Conservation (phyloP, 2,888 invertebrate species). For the Lycocerus yunnanus region DNA sequence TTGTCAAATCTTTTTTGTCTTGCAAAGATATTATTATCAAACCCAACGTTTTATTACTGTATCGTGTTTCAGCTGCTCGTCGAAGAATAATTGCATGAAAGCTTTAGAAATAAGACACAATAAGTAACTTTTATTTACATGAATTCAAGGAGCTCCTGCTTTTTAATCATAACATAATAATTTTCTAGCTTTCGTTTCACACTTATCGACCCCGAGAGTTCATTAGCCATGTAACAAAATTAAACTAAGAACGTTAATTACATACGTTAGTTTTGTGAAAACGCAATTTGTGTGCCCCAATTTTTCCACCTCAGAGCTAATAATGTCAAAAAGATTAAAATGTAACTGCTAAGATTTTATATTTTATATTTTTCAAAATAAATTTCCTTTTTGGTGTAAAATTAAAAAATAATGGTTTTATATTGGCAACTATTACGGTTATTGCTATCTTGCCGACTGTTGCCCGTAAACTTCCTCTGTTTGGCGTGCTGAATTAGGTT, state of each 20-base stretch:
- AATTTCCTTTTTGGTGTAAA: too few relatives aligned
- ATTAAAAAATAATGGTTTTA: too few relatives aligned
- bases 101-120: constrained; percentile 2
- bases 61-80: not conserved
- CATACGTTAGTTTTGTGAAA: not conserved
- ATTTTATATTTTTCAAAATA: not conserved
- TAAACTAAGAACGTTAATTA: not conserved
- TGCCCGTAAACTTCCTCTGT: too few relatives aligned
- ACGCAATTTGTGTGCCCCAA: not conserved
- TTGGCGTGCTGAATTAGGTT: too few relatives aligned
- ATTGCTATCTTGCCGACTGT: too few relatives aligned
- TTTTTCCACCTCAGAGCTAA: not conserved
- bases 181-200: not conserved
- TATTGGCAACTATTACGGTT: too few relatives aligned
- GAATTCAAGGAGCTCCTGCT: not conserved
- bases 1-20: not conserved
- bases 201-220: not conserved
- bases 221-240: not conserved
- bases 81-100: not conserved
- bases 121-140: not conserved
- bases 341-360: not conserved
- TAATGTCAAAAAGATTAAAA: not conserved
- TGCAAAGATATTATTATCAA: not conserved
- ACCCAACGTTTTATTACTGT: not conserved
- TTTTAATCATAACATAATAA: not conserved